Evolutionary conservation across 2,113 vertebrate species (phyloP).

Genomic region (Phainopepla nitens): DNA sequence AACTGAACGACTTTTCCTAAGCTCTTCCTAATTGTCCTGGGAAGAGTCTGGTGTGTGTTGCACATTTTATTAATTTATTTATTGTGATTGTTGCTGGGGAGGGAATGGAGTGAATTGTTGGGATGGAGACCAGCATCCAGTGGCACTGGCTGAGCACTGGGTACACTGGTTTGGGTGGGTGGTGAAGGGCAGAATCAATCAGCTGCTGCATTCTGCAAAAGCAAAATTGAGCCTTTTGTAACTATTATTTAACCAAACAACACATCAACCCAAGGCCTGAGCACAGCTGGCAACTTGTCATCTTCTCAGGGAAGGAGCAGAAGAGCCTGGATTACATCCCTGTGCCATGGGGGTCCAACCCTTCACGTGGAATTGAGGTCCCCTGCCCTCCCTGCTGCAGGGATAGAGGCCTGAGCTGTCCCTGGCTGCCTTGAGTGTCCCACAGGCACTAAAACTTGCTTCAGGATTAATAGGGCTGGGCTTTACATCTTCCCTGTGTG

Average conservation of each 20-base stretch:
- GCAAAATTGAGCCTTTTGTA: not conserved
- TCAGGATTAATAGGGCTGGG: too few relatives aligned
- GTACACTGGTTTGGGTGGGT: not conserved
- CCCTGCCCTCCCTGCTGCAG: not conserved
- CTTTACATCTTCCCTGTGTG: not conserved
- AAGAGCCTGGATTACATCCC: not conserved
- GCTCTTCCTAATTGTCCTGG: not conserved
- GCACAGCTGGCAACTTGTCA: not conserved
- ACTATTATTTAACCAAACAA: too few relatives aligned
- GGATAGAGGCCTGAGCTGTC: not conserved
- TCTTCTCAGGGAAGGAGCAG: not conserved
- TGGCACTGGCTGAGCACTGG: not conserved
- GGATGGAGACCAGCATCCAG: rapidly evolving
- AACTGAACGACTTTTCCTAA: not conserved
- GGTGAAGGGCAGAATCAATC: rapidly evolving
- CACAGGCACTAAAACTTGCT: not conserved
- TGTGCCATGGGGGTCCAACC: not conserved
- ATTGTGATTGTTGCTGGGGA: not conserved
- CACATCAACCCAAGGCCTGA: not conserved
- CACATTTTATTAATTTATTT: rapidly evolving
- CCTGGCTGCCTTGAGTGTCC: not conserved
- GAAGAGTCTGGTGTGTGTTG: too few relatives aligned
- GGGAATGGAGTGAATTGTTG: not conserved
- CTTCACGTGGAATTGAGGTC: not conserved
- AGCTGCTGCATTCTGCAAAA: not conserved